These are phyloP conservation scores for Hippocampus mohnikei DNA, from an alignment of 2,113 vertebrate species.

Conservation along the genomic window DNA sequence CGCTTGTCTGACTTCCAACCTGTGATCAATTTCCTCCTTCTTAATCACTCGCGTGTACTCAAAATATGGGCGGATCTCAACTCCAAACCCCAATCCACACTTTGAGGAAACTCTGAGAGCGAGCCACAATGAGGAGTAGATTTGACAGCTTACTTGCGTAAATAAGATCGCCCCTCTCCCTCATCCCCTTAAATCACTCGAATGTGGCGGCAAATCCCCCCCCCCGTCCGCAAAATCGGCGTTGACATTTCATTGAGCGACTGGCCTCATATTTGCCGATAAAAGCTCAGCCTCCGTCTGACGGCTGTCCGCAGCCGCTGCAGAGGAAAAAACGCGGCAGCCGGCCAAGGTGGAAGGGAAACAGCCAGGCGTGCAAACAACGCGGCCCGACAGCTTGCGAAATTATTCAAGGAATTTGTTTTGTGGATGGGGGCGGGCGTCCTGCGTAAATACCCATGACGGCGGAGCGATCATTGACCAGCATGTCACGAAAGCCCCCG, in stretches of 20 bases:
- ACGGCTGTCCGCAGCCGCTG: slow-evolving; percentile 20
- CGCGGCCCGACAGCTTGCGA: slow-evolving; percentile 11
- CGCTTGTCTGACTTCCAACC: no score
- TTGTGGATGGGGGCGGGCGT: slow-evolving; percentile 1
- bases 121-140: no score
- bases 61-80: no score
- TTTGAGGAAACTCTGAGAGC: no score
- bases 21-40: no score
- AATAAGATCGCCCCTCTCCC: no score
- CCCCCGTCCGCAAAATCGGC: background rate
- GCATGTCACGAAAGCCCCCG: slow-evolving; percentile 46
- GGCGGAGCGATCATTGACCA: slow-evolving; percentile 38
- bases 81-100: no score
- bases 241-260: slow-evolving; percentile 27
- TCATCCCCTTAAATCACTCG: background rate
- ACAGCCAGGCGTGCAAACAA: slow-evolving; percentile 22
- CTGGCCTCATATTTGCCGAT: slow-evolving; percentile 33
- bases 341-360: slow-evolving; percentile 27
- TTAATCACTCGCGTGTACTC: no score
- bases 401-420: slow-evolving; percentile 41
- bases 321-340: slow-evolving; percentile 34
- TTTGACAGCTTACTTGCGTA: no score
- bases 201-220: background rate
- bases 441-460: slow-evolving; percentile 31
- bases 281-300: slow-evolving; percentile 12